Evolutionary conservation across 2,113 vertebrate genomes (phyloP).

Genomic region (Gobio gobio): DNA sequence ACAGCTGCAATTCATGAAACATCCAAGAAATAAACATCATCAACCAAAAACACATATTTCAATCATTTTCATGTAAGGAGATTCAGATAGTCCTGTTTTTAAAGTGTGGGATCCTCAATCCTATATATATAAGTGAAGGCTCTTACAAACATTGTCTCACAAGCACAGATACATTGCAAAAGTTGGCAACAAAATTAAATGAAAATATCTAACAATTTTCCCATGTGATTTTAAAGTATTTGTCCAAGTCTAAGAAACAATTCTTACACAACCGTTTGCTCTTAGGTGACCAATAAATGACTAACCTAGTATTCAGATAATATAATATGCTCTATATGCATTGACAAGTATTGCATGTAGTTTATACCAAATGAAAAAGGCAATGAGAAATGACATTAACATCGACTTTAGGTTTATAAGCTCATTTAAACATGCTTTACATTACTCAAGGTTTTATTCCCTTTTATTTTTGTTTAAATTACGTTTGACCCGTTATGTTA

Average conservation of each 20-base stretch:
- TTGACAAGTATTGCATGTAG: not conserved
- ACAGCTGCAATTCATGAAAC: not conserved
- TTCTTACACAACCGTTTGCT: not conserved
- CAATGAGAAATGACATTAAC: not conserved
- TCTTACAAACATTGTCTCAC: constrained; percentile 17
- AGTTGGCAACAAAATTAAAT: not conserved
- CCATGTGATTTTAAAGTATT: not conserved
- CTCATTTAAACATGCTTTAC: not conserved
- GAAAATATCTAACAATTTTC: not conserved
- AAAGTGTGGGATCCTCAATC: not conserved
- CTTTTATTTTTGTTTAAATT: not conserved
- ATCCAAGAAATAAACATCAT: constrained; percentile 6
- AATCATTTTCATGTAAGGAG: not conserved
- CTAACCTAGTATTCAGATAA: not conserved
- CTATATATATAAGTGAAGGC: not conserved
- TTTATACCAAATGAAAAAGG: not conserved
- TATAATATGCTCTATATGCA: constrained; percentile 1
- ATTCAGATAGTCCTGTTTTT: not conserved
- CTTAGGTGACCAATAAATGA: constrained; percentile 19
- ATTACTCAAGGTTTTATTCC: not conserved
- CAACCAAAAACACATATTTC: not conserved
- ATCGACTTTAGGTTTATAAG: not conserved
- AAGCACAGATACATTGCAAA: not conserved
- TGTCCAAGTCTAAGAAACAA: not conserved
- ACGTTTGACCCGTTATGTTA: not conserved